Evolutionary conservation across 2,888 invertebrate species (phyloP).

Genomic region (Auanema freiburgensis): DNA sequence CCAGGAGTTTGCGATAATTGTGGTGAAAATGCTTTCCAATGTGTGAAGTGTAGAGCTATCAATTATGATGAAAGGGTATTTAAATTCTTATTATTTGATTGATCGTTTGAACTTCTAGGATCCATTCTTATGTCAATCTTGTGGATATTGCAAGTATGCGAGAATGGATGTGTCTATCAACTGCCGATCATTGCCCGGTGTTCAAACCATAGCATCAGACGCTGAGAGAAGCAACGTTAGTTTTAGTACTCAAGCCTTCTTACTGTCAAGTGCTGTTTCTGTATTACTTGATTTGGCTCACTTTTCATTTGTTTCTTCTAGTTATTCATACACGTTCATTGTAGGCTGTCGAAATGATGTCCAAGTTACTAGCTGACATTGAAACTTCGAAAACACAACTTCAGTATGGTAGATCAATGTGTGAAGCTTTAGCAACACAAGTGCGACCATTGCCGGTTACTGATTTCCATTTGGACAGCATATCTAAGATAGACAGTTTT

Average conservation of each 20-base stretch:
- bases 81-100: not conserved
- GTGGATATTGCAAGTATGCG: conserved; percentile 98
- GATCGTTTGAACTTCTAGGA: conserved; percentile 68
- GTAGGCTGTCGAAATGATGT: conserved; percentile 74
- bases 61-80: conserved; percentile 88
- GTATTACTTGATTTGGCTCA: conserved; percentile 1
- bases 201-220: conserved; percentile 94
- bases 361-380: conserved; percentile 86
- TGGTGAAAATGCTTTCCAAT: conserved; percentile 98
- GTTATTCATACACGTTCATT: not conserved
- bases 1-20: conserved; percentile 96
- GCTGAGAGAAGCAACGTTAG: conserved; percentile 82
- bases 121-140: conserved; percentile 96
- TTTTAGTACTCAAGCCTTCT: not conserved
- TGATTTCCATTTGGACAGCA: conserved; percentile 29
- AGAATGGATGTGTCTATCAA: conserved; percentile 93
- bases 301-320: not conserved
- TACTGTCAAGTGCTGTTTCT: not conserved
- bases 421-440: conserved; percentile 76
- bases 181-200: conserved; percentile 86
- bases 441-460: conserved; percentile 25
- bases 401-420: conserved; percentile 83
- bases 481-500: conserved; percentile 26
- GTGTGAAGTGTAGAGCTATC: conserved; percentile 95
- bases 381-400: conserved; percentile 89